These are phyloP conservation scores for Taurulus bubalis DNA, from an alignment of 2,113 vertebrate genomes.

Conservation along the genomic window DNA sequence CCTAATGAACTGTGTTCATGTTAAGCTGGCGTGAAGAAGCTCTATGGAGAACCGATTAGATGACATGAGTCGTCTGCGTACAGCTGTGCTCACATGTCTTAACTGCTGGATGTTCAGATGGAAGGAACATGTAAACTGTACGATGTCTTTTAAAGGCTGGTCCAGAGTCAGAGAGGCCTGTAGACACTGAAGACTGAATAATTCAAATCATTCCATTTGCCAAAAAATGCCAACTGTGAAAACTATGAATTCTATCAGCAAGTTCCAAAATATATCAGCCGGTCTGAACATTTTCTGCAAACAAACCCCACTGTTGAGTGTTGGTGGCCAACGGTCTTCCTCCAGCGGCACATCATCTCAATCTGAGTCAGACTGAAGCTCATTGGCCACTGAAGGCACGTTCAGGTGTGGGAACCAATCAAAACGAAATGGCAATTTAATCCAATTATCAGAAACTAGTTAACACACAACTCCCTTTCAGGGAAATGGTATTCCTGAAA, in stretches of 20 bases:
- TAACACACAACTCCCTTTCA: background rate
- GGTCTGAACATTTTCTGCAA: background rate
- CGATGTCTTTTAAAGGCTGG: background rate
- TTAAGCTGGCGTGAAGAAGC: background rate
- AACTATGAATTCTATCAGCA: background rate
- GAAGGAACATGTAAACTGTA: no score
- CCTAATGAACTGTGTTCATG: no score
- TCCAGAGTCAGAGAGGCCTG: no score
- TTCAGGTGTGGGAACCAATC: no score
- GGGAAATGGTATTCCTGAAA: no score
- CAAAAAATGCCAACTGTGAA: background rate
- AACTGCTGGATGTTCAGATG: background rate
- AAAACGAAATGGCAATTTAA: background rate
- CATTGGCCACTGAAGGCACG: no score
- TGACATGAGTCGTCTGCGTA: no score
- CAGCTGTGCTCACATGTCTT: no score
- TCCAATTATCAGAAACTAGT: background rate
- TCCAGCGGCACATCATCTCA: background rate
- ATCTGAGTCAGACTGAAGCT: background rate
- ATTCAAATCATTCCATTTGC: background rate
- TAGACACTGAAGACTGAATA: background rate
- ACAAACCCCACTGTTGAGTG: no score
- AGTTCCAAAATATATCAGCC: background rate
- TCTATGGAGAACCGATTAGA: background rate
- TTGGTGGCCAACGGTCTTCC: background rate